Evolutionary conservation across 2,797 vertebrate genomes (phyloP), one percentile per base, ranked within the genome.

Genomic region (Macropodus opercularis): DNA sequence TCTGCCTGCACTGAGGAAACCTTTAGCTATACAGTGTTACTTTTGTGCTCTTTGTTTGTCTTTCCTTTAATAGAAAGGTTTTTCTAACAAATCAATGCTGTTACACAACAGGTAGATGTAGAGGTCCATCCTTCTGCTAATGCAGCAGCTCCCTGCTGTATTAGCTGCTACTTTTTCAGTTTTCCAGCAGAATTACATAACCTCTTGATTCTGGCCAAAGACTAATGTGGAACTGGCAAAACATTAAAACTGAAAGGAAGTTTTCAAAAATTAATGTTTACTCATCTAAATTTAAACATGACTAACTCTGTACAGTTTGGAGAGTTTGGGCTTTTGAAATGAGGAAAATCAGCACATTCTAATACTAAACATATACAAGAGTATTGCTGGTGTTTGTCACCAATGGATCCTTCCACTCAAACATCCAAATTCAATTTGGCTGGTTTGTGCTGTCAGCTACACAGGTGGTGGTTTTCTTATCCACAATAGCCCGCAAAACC

Each of bases 91-190:
- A 90, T 89, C 89, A 79, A 88, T 87, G 79, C 44, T 46, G 81
- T 90, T 90, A 91, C 19, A 87, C 87, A 90, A 90, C 75, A 84
- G 75, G 77, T 83, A 69, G 69, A 75, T 68, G 15, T 53, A 74
- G 59, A 60, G 62, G 42, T 70, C 41, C 67, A 53, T 73, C 64
- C 69, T 73, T 51, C 63, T 71, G 72, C 71, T 75, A 77, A 48
- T n/a, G n/a, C 54, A 74, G 50, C 66, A 70, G 73, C 69, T 68
- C 56, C 59, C 56, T 40, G 59, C 50, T 67, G 73, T 65, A 79
- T 70, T 70, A 66, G 64, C 54, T 51, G 57, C 69, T 68, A 53
- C 66, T 67, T 77, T 73, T 59, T 69, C 44, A 61, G 18, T 55
- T 81, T 57, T 75, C 67, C 77, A 81, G 56, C 66, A 74, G 55